Base-by-base conservation (phyloP, 1,140 invertebrate genomes). In the Drosophila quadrilineata region DNA sequence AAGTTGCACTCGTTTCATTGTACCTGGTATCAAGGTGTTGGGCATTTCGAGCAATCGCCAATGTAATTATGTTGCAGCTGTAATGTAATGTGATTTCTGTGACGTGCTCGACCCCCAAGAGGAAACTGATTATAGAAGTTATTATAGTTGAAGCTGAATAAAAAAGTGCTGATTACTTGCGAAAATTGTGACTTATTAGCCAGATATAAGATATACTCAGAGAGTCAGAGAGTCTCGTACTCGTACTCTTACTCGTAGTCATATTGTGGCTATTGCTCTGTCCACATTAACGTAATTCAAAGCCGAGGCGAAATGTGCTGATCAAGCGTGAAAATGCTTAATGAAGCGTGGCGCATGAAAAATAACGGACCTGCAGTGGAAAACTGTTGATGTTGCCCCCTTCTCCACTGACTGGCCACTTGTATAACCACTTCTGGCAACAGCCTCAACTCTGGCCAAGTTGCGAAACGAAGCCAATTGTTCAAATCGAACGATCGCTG, bases 271-370 rank as follows among this genome's bases (percentile, higher is more conserved):
- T 14, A 33, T 33, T 66, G 35, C 14, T n/a, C n/a, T 66, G 54
- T 36, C 48, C 45, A 16, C 57, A 53, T 53, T 53, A 67, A 24
- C 29, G 75, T 82, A 80, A 80, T 68, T 68, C 54, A 60, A 80
- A 72, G 67, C 69, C 40, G 28, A 28, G 50, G 21, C 63, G 43
- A 72, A 76, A 73, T 62, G 46, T 64, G 77, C 79, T 82, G 77
- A 82, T 85, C 73, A 57, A 67, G 74, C 79, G 70, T 60, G 35
- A 82, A 84, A 70, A 63, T 84, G 69, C 48, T 64, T 70, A 71
- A 84, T 82, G 73, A 76, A 82, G 77, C 76, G 77, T 77, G 77
- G 77, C 77, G 38, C 49, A 82, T 75, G 71, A 40, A 73, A n/a
- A 66, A 68, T 72, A 84, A 71, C 76, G 76, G 75, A 71, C 52